These are phyloP conservation scores for Drosophila putrida DNA, from an alignment of 2,888 invertebrate species.

Conservation along the genomic window DNA sequence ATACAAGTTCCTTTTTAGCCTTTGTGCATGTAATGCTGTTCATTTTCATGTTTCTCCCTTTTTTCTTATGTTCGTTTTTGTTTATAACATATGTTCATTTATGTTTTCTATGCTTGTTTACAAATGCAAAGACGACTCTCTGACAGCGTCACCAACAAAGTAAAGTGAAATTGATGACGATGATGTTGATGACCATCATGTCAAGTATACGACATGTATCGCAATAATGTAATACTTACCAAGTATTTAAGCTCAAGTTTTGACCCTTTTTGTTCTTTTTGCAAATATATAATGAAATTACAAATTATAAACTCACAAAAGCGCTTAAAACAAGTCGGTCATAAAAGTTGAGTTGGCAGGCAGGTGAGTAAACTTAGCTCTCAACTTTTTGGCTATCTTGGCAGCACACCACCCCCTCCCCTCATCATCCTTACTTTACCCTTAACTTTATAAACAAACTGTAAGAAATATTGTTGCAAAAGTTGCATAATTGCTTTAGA, in stretches of 20 bases:
- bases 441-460: constrained; percentile 26
- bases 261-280: constrained; percentile 16
- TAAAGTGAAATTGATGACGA: constrained; percentile 58
- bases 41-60: constrained; percentile 42
- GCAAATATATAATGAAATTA: constrained; percentile 44
- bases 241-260: constrained; percentile 22
- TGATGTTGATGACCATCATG: constrained; percentile 16
- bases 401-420: not conserved
- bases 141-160: constrained; percentile 48
- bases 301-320: constrained; percentile 43
- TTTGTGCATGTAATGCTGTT: constrained; percentile 40
- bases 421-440: no score
- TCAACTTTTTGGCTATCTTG: constrained; percentile 43
- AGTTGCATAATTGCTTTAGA: constrained; percentile 62
- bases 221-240: constrained; percentile 36
- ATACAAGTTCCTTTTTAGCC: constrained; percentile 13
- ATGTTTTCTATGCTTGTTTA: constrained; percentile 57
- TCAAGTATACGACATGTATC: constrained; percentile 46
- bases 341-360: constrained; percentile 46
- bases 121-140: constrained; percentile 52
- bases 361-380: constrained; percentile 71
- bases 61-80: constrained; percentile 23
- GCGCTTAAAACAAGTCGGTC: constrained; percentile 43
- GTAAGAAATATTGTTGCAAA: constrained; percentile 50
- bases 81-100: constrained; percentile 56